Evolutionary conservation across 2,888 invertebrate species (phyloP), one percentile per base, ranked within the genome.

Genomic region (Matsumyia berberina): DNA sequence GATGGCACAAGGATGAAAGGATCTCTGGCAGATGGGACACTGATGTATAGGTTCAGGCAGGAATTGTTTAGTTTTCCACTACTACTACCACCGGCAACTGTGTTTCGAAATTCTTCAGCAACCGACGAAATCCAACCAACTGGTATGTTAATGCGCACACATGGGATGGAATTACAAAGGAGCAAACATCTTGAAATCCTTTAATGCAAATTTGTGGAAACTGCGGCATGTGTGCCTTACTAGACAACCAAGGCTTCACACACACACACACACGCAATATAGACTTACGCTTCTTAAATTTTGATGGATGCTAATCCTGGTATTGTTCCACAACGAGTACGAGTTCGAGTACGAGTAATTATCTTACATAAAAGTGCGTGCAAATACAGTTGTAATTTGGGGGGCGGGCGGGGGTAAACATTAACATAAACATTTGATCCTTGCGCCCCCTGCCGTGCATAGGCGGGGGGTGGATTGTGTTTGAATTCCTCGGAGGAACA

Each of bases 151-250:
- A 85, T 85, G 79, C 60, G 39, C 64, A 74, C 80, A 67, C 62
- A 70, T 80, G 60, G 74, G 39, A 76, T 80, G 60, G 60, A 39
- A 80, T 76, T 69, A 85, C 85, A 85, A 80, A 66, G 74, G 69
- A 79, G 74, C 70, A 80, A 80, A 85, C 80, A 85, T 70, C 70
- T 85, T 66, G 76, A 67, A 85, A 85, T 85, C 80, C 80, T 80
- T 85, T 85, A 85, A 85, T 85, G 80, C 85, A 85, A 85, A 85
- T 85, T 85, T 85, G 80, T 85, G 85, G 85, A 80, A 79, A 85
- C 58, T 85, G 80, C 58, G 85, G 70, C 80, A 80, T 80, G 57
- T 85, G 85, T 76, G 55, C 70, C 17, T 53, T 46, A 37, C 42
- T 55, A 74, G 64, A 80, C 79, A 85, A n/a, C n/a, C n/a, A n/a